Percentiles rank a stretch among this genome's conserved stretches.
Evolutionary conservation across 2,888 invertebrate genomes (phyloP).

Genomic region (Drosophila austrosaltans): DNA sequence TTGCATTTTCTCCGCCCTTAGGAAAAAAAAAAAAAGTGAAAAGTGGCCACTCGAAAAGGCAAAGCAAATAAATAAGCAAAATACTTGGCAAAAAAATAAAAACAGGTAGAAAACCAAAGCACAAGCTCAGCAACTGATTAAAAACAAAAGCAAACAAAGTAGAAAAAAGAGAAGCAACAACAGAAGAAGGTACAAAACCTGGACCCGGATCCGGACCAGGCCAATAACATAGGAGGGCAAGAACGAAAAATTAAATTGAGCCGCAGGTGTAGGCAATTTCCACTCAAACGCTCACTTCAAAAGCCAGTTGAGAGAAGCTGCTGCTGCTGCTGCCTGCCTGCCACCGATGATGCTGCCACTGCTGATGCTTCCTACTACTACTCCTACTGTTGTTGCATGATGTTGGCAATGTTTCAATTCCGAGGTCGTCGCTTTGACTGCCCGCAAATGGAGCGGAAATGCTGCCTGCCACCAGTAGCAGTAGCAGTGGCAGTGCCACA

Average conservation of each 20-base stretch:
- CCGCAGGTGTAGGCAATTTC: slow-evolving; percentile 78
- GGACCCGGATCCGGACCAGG: slow-evolving; percentile 30
- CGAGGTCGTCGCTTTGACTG: slow-evolving; percentile 42
- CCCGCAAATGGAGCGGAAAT: slow-evolving; percentile 76
- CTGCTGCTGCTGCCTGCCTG: background rate
- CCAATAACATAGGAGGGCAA: slow-evolving; percentile 45
- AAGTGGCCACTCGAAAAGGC: slow-evolving; percentile 44
- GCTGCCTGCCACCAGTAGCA: slow-evolving; percentile 39
- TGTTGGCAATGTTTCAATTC: slow-evolving; percentile 71
- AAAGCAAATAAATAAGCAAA: slow-evolving; percentile 56
- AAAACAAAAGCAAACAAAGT: slow-evolving; percentile 8
- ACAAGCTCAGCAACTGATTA: slow-evolving; percentile 47
- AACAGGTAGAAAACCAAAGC: slow-evolving; percentile 25
- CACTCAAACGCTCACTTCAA: slow-evolving; percentile 70
- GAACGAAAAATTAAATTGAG: slow-evolving; percentile 73
- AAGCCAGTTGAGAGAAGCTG: slow-evolving; percentile 36
- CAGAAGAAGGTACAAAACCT: slow-evolving; percentile 12
- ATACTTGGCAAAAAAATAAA: slow-evolving; percentile 17
- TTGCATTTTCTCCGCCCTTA: slow-evolving; percentile 35
- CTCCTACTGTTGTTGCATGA: slow-evolving; percentile 7
- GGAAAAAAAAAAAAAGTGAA: slow-evolving; percentile 35
- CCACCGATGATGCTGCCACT: background rate
- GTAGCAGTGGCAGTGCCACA: too few species aligned
- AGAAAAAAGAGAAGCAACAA: background rate
- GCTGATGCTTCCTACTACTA: background rate